Base-by-base conservation (phyloP, 2,888 invertebrate genomes). In the Harpagoxenus sublaevis region DNA sequence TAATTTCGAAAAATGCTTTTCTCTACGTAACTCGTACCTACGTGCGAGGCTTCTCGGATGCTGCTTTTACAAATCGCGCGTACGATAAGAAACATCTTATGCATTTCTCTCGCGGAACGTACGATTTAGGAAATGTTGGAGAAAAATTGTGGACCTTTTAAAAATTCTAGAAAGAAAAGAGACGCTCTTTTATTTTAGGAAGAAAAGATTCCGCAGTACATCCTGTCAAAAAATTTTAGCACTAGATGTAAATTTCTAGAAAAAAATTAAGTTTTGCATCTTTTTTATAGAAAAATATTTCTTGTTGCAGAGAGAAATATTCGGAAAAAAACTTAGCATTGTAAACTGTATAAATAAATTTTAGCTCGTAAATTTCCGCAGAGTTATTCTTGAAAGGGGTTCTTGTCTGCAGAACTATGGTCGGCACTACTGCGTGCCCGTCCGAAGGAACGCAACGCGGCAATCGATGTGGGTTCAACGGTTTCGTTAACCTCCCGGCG, bases 401-500 rank as follows among this genome's bases (percentile, higher is more conserved):
- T 60, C 35, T 42, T 35, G 35, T 60, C 45, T 15, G 48, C 57
- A 23, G 48, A 31, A 57, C 55, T 31, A 4, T 2, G 42, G 28
- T 15, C 45, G 12, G 45, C 48, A 42, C 31, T 51, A 39, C 78
- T 28, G 48, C 18, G 15, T 70, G 23, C 31, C 6, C 68, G 60
- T 68, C 70, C 45, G 57, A 57, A 31, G 70, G 57, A 81, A 73
- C 63, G 53, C 63, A 60, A 55, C 48, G 71, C 45, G 84, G 10
- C 53, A 79, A 87, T 82, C 68, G 73, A 81, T 81, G 71, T 81
- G 71, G 48, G 70, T 81, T 81, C 71, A 78, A 87, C 86, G 87
- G 89, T 89, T 90, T 89, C 87, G 87, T 92, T 88, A 88, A 90
- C 89, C 87, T 90, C 89, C 74, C 75, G 84, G 87, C 86, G 91